Evolutionary conservation across 1,140 invertebrate species (phyloP).

Genomic region (Nasonia giraulti): DNA sequence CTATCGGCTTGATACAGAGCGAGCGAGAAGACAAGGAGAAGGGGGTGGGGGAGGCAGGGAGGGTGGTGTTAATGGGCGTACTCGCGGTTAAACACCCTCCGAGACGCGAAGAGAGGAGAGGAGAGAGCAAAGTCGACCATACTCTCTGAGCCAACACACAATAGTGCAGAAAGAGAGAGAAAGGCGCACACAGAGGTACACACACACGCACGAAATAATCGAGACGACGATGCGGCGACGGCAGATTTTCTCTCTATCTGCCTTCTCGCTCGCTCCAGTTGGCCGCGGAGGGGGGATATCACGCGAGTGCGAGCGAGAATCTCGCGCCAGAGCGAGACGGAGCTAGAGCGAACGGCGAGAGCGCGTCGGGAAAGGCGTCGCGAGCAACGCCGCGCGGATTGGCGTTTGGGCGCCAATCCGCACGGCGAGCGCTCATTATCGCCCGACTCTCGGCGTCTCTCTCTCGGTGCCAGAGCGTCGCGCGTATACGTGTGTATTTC

Average conservation of each 20-base stretch:
- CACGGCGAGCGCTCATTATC: slow-evolving; percentile 72
- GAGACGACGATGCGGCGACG: slow-evolving; percentile 20
- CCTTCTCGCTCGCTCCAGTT: background rate
- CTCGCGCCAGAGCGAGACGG: slow-evolving; percentile 37
- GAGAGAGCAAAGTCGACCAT: slow-evolving; percentile 36
- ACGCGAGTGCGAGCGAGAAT: slow-evolving; percentile 35
- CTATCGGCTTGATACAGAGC: background rate
- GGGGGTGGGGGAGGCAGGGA: slow-evolving; percentile 40
- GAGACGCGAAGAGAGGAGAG: slow-evolving; percentile 42
- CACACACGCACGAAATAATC: slow-evolving; percentile 23
- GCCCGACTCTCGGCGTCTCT: slow-evolving; percentile 60
- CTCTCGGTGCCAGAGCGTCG: slow-evolving; percentile 14
- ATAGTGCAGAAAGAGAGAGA: slow-evolving; percentile 40
- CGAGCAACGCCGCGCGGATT: slow-evolving; percentile 71
- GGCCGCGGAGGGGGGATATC: background rate
- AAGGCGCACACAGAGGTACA: slow-evolving; percentile 26
- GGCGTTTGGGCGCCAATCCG: slow-evolving; percentile 72
- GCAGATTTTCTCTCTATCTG: slow-evolving; percentile 34
- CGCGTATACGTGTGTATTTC: background rate
- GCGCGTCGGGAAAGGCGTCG: slow-evolving; percentile 68
- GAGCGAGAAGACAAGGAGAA: slow-evolving; percentile 29
- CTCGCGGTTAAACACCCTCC: slow-evolving; percentile 74
- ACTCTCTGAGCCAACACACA: slow-evolving; percentile 15
- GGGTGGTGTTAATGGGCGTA: slow-evolving; percentile 64
- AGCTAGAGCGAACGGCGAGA: slow-evolving; percentile 23